phyloP scores from a whole-genome alignment of 2,113 vertebrate species.

The Meles meles region DNA sequence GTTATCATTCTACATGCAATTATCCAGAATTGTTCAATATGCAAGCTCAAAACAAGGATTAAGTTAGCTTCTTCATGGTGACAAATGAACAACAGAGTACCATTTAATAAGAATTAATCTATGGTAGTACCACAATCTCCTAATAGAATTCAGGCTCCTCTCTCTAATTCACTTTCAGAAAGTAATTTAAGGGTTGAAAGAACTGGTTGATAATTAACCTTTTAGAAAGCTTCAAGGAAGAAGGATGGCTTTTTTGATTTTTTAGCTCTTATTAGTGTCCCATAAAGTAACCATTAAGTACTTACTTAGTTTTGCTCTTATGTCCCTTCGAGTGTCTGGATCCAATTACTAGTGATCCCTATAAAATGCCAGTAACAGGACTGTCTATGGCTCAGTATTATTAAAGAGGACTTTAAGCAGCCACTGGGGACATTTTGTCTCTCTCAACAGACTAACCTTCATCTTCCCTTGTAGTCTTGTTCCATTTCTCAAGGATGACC shows the following conservation, averaged over 20 bases:
- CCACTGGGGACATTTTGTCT: not conserved
- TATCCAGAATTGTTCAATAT: slow-evolving; percentile 58
- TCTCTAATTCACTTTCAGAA: slow-evolving; percentile 59
- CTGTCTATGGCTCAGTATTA: not conserved
- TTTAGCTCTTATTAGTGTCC: slow-evolving; percentile 47
- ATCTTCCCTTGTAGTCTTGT: not conserved
- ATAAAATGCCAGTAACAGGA: not conserved
- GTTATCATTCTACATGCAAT: slow-evolving; percentile 50
- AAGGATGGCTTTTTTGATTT: not conserved
- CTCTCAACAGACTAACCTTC: not conserved
- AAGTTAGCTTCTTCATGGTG: slow-evolving; percentile 56
- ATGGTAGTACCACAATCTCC: slow-evolving; percentile 30
- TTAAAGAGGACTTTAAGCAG: not conserved
- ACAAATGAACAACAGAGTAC: slow-evolving; percentile 59
- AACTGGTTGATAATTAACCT: slow-evolving; percentile 70
- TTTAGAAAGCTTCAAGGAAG: slow-evolving; percentile 62
- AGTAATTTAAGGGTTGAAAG: slow-evolving; percentile 66
- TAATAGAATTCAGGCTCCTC: slow-evolving; percentile 61
- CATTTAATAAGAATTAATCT: slow-evolving; percentile 70
- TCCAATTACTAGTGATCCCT: slow-evolving; percentile 39
- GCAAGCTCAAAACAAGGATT: slow-evolving; percentile 61
- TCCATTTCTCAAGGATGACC: not conserved
- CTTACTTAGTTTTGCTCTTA: slow-evolving; percentile 30
- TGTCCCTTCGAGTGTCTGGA: not conserved
- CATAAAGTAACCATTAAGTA: slow-evolving; percentile 56